These are phyloP conservation scores for Epinotia nisella DNA, from an alignment of 2,888 invertebrate genomes.

Conservation along the genomic window DNA sequence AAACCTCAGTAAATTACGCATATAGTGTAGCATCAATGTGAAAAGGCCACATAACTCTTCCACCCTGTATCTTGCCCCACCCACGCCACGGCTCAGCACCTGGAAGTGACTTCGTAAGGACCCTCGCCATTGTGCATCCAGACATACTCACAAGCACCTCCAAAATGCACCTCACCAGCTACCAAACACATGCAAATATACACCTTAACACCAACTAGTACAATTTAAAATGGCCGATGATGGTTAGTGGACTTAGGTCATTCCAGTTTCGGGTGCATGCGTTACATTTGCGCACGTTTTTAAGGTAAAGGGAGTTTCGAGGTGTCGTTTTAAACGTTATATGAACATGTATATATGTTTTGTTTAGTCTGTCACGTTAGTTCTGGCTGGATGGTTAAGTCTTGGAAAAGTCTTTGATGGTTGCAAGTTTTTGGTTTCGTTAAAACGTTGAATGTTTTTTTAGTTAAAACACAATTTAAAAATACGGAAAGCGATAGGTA, in stretches of 20 bases:
- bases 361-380: conserved; percentile 7
- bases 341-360: neutral
- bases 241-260: neutral
- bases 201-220: neutral
- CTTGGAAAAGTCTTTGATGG: neutral
- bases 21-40: too few relatives aligned
- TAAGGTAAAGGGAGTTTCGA: conserved; percentile 35
- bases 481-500: neutral
- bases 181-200: neutral
- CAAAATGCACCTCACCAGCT: conserved; percentile 2
- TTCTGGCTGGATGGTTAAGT: neutral
- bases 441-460: neutral
- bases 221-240: neutral
- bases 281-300: conserved; percentile 41
- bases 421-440: neutral
- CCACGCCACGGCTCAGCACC: conserved; percentile 52
- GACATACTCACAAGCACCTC: conserved; percentile 6
- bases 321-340: conserved; percentile 37
- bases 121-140: conserved; percentile 41
- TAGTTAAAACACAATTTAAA: neutral
- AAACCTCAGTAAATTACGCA: too few relatives aligned
- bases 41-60: neutral
- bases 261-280: conserved; percentile 1
- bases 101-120: conserved; percentile 50
- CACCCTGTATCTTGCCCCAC: conserved; percentile 46